phyloP scores from a whole-genome alignment of 2,113 vertebrate genomes.

The Eurystomus gularis region DNA sequence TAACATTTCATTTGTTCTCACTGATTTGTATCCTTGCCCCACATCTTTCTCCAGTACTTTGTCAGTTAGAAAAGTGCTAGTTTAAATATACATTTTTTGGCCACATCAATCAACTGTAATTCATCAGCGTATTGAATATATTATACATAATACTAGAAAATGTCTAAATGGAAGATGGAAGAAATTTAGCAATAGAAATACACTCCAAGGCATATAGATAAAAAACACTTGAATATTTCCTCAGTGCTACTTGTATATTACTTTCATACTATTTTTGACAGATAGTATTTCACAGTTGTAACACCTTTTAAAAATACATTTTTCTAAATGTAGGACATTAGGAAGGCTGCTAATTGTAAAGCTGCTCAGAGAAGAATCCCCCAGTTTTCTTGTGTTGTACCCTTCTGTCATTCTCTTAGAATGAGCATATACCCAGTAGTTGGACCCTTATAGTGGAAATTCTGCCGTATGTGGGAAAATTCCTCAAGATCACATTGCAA shows the following conservation, averaged over 20 bases:
- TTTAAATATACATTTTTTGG: not conserved
- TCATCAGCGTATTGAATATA: not conserved
- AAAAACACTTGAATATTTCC: not conserved
- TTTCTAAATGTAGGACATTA: not conserved
- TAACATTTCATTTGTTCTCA: not conserved
- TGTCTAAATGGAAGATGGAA: not conserved
- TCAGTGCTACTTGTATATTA: not conserved
- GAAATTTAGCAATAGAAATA: not conserved
- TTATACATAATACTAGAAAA: not conserved
- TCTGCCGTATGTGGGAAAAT: not conserved
- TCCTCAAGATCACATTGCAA: not conserved
- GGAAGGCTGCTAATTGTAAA: not conserved
- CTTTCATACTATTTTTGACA: not conserved
- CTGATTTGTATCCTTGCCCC: not conserved
- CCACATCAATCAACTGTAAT: not conserved
- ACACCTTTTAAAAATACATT: not conserved
- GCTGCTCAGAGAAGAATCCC: not conserved
- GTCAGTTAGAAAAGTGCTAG: not conserved
- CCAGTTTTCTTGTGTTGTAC: not conserved
- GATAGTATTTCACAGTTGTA: not conserved
- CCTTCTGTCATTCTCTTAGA: not conserved
- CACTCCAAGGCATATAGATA: not conserved
- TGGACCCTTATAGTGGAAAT: not conserved
- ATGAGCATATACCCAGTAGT: accelerated
- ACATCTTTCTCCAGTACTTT: not conserved